A percentile compares a stretch with the other conserved stretches of the same genome.
Evolutionary conservation across 2,113 vertebrate species (phyloP).

Genomic region (Fregetta grallaria): DNA sequence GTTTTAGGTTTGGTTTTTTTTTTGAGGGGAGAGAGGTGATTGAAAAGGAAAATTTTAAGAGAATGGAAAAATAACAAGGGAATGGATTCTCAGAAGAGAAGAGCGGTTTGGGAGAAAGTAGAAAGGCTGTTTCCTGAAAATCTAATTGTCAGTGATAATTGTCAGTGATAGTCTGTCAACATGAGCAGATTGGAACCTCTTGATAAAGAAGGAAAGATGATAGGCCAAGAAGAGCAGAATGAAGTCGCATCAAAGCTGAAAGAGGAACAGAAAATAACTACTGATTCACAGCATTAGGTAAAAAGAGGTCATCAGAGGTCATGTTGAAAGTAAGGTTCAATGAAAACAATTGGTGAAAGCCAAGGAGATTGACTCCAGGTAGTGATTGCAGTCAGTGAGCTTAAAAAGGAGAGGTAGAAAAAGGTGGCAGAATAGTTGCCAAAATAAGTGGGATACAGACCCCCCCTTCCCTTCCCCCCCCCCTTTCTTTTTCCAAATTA

Average conservation of each 20-base stretch:
- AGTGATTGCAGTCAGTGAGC: not conserved
- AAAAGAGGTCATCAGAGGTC: not conserved
- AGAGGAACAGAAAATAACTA: not conserved
- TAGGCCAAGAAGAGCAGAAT: constrained; percentile 16
- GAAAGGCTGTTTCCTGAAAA: constrained; percentile 32
- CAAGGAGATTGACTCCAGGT: not conserved
- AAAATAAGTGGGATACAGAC: not conserved
- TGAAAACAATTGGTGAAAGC: not conserved
- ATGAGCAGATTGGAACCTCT: constrained; percentile 32
- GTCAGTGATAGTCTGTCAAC: constrained; percentile 39
- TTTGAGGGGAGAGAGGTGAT: not conserved
- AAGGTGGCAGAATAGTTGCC: not conserved
- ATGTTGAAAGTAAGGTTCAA: not conserved
- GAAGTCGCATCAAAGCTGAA: not conserved
- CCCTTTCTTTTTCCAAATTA: not conserved
- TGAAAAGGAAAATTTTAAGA: constrained; percentile 2
- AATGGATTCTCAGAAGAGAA: constrained; percentile 6
- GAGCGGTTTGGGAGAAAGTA: constrained; percentile 7
- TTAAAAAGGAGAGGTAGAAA: not conserved
- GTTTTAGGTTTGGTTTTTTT: not conserved
- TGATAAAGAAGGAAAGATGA: constrained; percentile 38
- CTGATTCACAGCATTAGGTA: not conserved
- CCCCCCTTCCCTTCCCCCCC: fast-evolving
- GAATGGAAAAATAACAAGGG: not conserved
- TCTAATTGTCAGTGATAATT: constrained; percentile 44